Evolutionary conservation across 2,113 vertebrate species (phyloP).

Genomic region (Martes martes): DNA sequence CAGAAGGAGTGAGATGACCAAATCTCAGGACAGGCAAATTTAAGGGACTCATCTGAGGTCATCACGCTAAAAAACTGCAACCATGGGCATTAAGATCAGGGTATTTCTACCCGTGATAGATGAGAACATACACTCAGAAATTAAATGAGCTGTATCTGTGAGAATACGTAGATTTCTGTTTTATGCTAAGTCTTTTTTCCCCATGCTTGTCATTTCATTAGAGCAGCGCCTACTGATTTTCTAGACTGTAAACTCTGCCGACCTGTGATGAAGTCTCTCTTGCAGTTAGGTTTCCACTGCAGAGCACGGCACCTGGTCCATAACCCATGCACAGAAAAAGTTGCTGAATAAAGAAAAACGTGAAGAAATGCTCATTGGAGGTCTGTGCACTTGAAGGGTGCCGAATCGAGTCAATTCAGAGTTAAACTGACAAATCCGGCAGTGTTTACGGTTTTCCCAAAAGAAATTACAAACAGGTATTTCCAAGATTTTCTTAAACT

Average conservation of each 20-base stretch:
- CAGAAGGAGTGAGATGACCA: neutral
- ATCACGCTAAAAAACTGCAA: neutral
- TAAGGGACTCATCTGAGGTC: neutral
- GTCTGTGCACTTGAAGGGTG: neutral
- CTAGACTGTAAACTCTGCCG: neutral
- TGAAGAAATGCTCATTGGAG: neutral
- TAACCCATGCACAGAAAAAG: neutral
- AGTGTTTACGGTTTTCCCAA: neutral
- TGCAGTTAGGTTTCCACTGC: neutral
- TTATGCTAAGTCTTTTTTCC: neutral
- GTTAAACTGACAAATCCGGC: neutral
- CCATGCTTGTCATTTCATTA: neutral
- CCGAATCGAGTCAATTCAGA: neutral
- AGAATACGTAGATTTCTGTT: neutral
- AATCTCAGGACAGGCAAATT: neutral
- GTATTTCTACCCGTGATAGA: neutral
- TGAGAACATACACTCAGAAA: neutral
- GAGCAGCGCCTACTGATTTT: neutral
- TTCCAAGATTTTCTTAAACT: neutral
- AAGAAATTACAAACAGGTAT: neutral
- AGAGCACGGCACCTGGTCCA: neutral
- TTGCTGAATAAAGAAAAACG: neutral
- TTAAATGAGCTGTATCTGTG: neutral
- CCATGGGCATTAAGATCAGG: neutral
- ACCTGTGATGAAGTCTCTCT: neutral